Base-by-base conservation (phyloP, 2,888 invertebrate genomes). In the Apomyelois bistriatella region DNA sequence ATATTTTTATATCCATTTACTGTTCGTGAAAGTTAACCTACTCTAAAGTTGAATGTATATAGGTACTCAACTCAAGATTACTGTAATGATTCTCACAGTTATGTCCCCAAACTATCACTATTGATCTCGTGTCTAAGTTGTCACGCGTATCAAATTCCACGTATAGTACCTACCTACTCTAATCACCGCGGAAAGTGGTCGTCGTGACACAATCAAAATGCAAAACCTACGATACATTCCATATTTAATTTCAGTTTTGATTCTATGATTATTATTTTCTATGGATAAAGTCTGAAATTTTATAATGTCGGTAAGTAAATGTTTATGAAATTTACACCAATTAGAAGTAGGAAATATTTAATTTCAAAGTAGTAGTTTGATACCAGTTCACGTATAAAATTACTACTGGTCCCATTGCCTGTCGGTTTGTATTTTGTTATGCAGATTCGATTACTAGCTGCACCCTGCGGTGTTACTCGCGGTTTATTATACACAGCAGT, bases 101-200 rank as follows among this genome's bases (percentile, higher is more conserved):
- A 48, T 52, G 61, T 66, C 62, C 58, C 59, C 61, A 68, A 65
- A 68, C 65, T 57, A 46, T 53, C 37, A 43, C 47, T 40, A 57
- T 58, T 59, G 58, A 68, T 71, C 58, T 58, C 54, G 43, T 60
- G 62, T 58, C 59, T 57, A 50, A 54, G 55, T 61, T 60, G 54
- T 58, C 55, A 60, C 63, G 62, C 61, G 60, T 67, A 67, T 70
- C 72, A 61, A 62, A 63, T 68, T 66, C 22, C 55, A 53, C 55
- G 58, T 54, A 48, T 53, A 22, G 22, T n/a, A 32, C 1, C 4
- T 32, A 32, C 1, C 65, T 54, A 58, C 57, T 56, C 43, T 30
- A 10, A 9, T 32, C 30, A 17, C 37, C 58, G 60, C 52, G 47
- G 55, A 54, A 48, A 62, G 60, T 56, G 22, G 9, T 8, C 8